Evolutionary conservation across 2,797 vertebrate species (phyloP), one percentile per base, ranked within the genome.

Genomic region (Sebastes steindachneri): DNA sequence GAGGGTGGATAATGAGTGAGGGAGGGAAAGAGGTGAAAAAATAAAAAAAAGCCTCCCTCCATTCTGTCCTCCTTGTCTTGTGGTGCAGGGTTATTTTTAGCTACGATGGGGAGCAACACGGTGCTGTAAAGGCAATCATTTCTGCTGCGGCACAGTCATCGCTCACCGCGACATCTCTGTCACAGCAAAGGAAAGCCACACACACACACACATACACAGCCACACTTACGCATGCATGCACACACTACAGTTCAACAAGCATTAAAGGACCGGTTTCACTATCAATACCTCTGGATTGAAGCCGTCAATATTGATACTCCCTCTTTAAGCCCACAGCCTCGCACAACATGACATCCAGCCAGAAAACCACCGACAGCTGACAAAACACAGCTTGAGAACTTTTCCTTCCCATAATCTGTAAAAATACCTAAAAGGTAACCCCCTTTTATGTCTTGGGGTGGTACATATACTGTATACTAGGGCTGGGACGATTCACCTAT

Each of bases 1-100:
- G 79, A 85, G 76, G 85, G 65, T 68, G 72, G 79, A 82, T 89
- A 89, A 83, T 83, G 83, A 91, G 77, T 23, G 55, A 58, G 82
- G 41, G 72, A 66, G 74, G 28, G 59, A 51, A 37, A 48, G 57
- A 74, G 8, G 19, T n/a, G 64, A 58, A 73, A 53, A 67, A 37
- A 71, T 21, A 9, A 62, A 68, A 68, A 72, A 73, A 80, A 77
- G 60, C 74, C 63, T 85, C 71, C 70, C 78, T 87, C 75, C 70
- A 15, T 73, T 84, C 83, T 76, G 72, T 83, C 90, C 88, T 86
- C 84, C 88, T 88, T 76, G 88, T 90, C 81, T 93, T 86, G 89
- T 82, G 85, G 86, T 85, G 85, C 90, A 78, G 82, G 86, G 91
- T 89, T 96, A 96, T 96, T 95, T 96, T 96, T 95, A 96, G 92